Base-by-base conservation (phyloP, 37 sponge, comb jelly and placozoan genomes). In the Agelas oroides region DNA sequence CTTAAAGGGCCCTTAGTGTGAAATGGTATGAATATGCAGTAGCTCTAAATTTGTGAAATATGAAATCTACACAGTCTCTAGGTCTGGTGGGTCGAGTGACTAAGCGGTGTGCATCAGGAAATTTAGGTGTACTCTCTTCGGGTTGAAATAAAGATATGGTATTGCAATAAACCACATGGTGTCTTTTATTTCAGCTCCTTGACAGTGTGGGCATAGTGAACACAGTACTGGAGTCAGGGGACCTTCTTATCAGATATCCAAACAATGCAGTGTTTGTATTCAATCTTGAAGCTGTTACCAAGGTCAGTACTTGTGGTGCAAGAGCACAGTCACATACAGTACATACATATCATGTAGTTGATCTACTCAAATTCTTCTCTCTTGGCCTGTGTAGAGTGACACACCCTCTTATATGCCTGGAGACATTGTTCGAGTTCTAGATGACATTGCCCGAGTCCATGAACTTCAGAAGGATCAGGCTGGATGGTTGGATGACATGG, bases 401-500 rank as follows among this genome's bases (percentile, higher is more conserved):
- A n/a, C 5, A 11, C 40, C 78, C 14, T 17, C 1, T 21, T 85
- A 81, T 39, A 55, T 57, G 52, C 34, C 59, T 35, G 91, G 91
- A 31, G 91, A 90, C 63, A 65, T 57, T n/a, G 86, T 90, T 18
- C 33, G 78, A 61, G 81, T 90, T 28, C 70, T 73, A 60, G 53
- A 78, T 19, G 86, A 90, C 54, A 31, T 73, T 12, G 82, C 57
- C 34, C 67, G 62, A 30, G 69, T 85, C 77, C 37, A 69, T 14
- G 59, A 74, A 25, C 81, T 90, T 12, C 91, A 90, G 75, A 59
- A 90, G 54, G 91, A 83, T 6, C 82, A 80, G 41, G 86, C 86
- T 30, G 86, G 63, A 5, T 90, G 91, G 90, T 71, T 76, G 41
- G 85, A 77, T 15, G 72, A 79, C 64, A 90, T 90, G 90, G 76